Evolutionary conservation across 1,140 invertebrate species (phyloP).

Genomic region (Zaprionus ornatus): DNA sequence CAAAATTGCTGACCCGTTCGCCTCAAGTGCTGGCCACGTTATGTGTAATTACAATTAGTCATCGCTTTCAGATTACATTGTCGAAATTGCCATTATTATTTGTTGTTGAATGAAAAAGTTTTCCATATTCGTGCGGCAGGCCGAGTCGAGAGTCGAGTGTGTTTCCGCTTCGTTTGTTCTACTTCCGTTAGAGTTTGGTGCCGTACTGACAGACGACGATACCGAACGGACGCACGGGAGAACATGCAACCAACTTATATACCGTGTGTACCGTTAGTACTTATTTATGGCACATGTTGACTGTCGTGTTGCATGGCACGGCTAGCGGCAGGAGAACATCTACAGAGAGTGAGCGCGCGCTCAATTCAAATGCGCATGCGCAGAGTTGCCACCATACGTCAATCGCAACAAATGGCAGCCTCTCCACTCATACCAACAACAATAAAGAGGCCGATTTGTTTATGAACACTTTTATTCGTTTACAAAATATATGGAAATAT

Average conservation of each 20-base stretch:
- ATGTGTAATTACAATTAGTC: constrained; percentile 59
- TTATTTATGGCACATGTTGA: constrained; percentile 81
- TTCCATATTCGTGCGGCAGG: constrained; percentile 62
- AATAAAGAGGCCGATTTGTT: constrained; percentile 10
- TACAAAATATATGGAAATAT: constrained; percentile 39
- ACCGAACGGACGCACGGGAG: constrained; percentile 38
- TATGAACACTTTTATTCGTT: constrained; percentile 21
- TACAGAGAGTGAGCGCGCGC: constrained; percentile 19
- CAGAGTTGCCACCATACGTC: constrained; percentile 21
- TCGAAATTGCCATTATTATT: constrained; percentile 56
- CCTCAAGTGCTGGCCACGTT: constrained; percentile 11
- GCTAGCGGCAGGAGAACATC: constrained; percentile 12
- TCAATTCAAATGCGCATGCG: constrained; percentile 53
- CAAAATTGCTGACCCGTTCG: constrained; percentile 15
- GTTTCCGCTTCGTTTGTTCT: constrained; percentile 79
- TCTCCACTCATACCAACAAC: background rate
- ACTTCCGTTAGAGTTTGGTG: constrained; percentile 73
- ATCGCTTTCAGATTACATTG: constrained; percentile 51
- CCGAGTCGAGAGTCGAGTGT: constrained; percentile 46
- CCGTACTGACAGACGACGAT: constrained; percentile 60
- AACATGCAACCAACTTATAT: constrained; percentile 49
- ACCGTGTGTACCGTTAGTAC: constrained; percentile 59
- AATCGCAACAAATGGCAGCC: constrained; percentile 2
- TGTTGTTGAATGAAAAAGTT: constrained; percentile 63
- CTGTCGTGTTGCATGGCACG: constrained; percentile 46